Evolutionary conservation across 2,888 invertebrate genomes (phyloP), one percentile per base, ranked within the genome.

Genomic region (Drosophila pseudotakahashii): DNA sequence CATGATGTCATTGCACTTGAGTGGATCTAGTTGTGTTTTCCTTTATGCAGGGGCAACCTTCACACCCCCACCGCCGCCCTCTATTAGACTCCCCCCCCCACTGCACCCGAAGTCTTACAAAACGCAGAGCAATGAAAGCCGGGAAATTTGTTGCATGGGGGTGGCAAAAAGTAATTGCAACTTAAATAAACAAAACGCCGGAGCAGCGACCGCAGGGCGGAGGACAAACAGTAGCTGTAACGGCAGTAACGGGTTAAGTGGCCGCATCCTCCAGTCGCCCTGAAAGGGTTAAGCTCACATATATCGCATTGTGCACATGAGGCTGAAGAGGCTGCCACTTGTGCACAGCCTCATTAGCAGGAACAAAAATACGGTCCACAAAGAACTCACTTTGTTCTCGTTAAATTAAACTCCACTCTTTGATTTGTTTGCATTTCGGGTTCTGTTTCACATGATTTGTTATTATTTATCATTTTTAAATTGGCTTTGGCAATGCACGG

Each of bases 121-220:
- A 66, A 36, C 54, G 34, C 11, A 39, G 37, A n/a, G 48, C 36
- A 50, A 68, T 76, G 64, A 80, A 64, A 68, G 62, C 36, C 41
- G 41, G 59, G 52, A 47, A 64, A 54, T 80, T 77, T 79, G 61
- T 67, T 73, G 79, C 76, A 76, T 73, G 53, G 62, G 78, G 78
- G 88, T 76, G 58, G 77, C 66, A 59, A 69, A 79, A 73, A 77
- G 79, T 82, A 89, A 87, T 87, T 84, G 87, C 87, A 82, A 81
- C 87, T 88, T 84, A 78, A 81, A 77, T 77, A 86, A 83, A 83
- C 83, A 85, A 73, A 77, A 74, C 73, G 73, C 54, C 55, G 62
- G 44, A 68, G 48, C 41, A 64, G 63, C 50, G 59, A 59, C 52
- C 53, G 63, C 58, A 59, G 71, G 73, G 55, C 73, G 64, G 64